Evolutionary conservation across 2,797 vertebrate species (phyloP).

Genomic region (Coilia nasus): DNA sequence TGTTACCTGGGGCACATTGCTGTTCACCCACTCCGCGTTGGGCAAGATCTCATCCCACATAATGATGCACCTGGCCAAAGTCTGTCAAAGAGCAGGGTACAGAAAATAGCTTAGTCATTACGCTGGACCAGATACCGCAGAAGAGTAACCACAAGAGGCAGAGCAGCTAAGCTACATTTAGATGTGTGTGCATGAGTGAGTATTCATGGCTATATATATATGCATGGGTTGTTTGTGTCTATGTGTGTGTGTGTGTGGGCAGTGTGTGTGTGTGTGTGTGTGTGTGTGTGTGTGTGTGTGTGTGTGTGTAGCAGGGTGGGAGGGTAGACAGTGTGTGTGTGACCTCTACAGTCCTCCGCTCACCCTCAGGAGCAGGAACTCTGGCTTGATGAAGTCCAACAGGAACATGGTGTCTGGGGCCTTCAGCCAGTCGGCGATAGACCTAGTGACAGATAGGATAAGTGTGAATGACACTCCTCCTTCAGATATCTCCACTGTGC

Average conservation of each 20-base stretch:
- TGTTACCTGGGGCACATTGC: constrained; percentile 92
- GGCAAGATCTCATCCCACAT: constrained; percentile 98
- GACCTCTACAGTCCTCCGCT: constrained; percentile 41
- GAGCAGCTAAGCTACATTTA: neutral
- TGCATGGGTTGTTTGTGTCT: too few species aligned
- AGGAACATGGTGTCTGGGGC: constrained; percentile 98
- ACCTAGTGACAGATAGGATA: constrained; percentile 70
- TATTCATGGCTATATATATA: too few species aligned
- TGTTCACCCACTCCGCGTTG: constrained; percentile 93
- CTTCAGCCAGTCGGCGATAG: constrained; percentile 96
- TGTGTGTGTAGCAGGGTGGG: neutral
- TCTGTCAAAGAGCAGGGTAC: constrained; percentile 70
- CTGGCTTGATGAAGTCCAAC: constrained; percentile 97
- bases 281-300: neutral
- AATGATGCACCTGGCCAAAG: constrained; percentile 94
- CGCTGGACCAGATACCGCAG: neutral
- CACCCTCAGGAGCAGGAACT: constrained; percentile 96
- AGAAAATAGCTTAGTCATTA: neutral
- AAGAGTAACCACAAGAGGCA: neutral
- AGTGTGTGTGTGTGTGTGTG: neutral
- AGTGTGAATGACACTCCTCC: constrained; percentile 2
- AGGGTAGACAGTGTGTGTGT: neutral
- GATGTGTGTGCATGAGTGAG: neutral
- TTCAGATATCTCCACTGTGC: neutral
- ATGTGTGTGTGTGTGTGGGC: neutral